phyloP scores from a whole-genome alignment of 2,113 vertebrate species.

The Callospermophilus lateralis region DNA sequence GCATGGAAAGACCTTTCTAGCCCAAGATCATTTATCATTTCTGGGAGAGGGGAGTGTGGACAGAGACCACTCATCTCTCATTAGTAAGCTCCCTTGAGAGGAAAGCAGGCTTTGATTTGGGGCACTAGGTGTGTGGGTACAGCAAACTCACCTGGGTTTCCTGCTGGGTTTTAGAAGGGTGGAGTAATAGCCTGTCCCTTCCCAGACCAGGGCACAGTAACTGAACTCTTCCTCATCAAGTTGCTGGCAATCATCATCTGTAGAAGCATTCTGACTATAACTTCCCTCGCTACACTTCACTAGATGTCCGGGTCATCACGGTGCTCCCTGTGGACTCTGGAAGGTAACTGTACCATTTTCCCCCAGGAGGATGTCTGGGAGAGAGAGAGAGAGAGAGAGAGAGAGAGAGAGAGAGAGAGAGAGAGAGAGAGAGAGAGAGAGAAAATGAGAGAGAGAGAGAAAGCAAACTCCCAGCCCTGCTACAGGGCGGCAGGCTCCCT shows the following conservation, averaged over 20 bases:
- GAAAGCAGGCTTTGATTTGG: neutral
- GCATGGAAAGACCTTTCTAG: neutral
- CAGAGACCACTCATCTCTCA: neutral
- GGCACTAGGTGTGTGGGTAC: neutral
- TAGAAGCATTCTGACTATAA: conserved; percentile 67
- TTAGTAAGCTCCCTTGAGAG: neutral
- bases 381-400: conserved; percentile 30
- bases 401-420: conserved; percentile 35
- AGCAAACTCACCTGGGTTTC: neutral
- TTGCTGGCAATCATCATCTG: neutral
- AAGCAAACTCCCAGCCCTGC: neutral
- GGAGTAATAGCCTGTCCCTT: neutral
- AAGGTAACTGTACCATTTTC: neutral
- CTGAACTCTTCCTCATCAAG: neutral
- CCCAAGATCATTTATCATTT: neutral
- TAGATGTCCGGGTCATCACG: conserved; percentile 22
- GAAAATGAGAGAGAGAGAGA: conserved; percentile 1
- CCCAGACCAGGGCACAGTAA: neutral
- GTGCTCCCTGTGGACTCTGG: neutral
- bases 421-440: conserved; percentile 31
- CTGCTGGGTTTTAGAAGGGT: neutral
- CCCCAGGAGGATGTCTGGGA: neutral
- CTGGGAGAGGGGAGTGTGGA: neutral
- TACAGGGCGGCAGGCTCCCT: neutral
- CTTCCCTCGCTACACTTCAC: conserved; percentile 76